These are phyloP conservation scores for Cylloceria caligata DNA, from an alignment of 2,888 invertebrate genomes.

Conservation along the genomic window DNA sequence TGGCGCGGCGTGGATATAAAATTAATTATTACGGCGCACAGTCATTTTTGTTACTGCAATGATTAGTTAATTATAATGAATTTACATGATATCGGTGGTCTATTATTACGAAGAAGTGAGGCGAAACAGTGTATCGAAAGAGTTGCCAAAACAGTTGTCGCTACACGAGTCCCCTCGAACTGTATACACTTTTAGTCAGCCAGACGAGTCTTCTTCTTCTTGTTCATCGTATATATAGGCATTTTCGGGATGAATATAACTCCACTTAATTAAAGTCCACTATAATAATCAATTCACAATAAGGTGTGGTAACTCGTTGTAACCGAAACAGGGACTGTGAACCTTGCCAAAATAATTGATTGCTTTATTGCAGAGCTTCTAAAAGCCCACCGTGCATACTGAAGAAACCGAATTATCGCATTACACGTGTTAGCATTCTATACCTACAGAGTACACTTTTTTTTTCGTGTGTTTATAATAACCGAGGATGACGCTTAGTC, in stretches of 20 bases:
- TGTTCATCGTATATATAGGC: slow-evolving; percentile 11
- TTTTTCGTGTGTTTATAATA: background rate
- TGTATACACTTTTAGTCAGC: slow-evolving; percentile 38
- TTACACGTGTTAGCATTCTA: background rate
- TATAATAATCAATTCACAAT: slow-evolving; percentile 52
- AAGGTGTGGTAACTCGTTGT: slow-evolving; percentile 2
- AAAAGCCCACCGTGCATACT: background rate
- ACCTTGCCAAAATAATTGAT: slow-evolving; percentile 32
- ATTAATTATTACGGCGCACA: background rate
- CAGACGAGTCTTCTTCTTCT: slow-evolving; percentile 15
- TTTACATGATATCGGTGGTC: slow-evolving; percentile 16
- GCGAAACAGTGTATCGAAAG: slow-evolving; percentile 25
- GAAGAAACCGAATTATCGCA: background rate
- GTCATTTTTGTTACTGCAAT: background rate
- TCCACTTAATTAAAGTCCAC: slow-evolving; percentile 18
- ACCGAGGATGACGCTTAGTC: background rate
- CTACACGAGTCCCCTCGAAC: slow-evolving; percentile 2
- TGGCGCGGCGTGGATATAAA: background rate
- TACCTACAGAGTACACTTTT: background rate
- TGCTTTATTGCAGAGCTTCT: background rate
- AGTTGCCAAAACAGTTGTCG: slow-evolving; percentile 45
- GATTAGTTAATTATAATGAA: slow-evolving; percentile 28
- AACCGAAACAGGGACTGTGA: slow-evolving; percentile 15
- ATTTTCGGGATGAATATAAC: slow-evolving; percentile 39
- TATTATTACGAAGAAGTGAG: slow-evolving; percentile 12